Conservation (phyloP, 2,797 vertebrate genomes). For the Sebastes hopkinsi region DNA sequence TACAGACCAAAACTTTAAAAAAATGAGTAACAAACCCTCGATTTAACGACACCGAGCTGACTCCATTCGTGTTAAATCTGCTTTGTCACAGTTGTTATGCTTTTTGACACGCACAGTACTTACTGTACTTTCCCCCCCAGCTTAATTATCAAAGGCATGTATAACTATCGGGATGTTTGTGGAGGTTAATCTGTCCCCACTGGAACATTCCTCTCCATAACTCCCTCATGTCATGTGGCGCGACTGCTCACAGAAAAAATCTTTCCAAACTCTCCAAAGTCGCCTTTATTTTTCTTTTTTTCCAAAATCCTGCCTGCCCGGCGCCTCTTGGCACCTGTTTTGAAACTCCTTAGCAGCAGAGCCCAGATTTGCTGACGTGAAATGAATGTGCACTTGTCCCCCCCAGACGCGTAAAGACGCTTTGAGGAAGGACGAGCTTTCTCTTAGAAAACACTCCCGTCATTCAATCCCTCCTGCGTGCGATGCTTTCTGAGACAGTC, state of each 20-base stretch:
- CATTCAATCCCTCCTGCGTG: conserved; percentile 23
- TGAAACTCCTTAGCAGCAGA: neutral
- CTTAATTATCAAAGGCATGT: conserved; percentile 63
- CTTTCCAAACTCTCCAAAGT: conserved; percentile 41
- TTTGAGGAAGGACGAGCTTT: neutral
- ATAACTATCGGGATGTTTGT: conserved; percentile 65
- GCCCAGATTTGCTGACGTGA: conserved; percentile 13
- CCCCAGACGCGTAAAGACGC: neutral
- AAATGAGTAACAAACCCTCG: too few relatives aligned
- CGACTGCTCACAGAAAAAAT: conserved; percentile 49
- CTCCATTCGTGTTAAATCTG: conserved; percentile 7
- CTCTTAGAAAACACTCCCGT: conserved; percentile 20
- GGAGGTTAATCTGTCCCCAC: conserved; percentile 74
- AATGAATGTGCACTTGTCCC: conserved; percentile 5
- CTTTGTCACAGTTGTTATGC: conserved; percentile 24
- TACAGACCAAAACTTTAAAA: neutral
- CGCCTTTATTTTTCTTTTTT: conserved; percentile 39
- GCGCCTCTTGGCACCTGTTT: conserved; percentile 39
- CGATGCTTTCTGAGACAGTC: conserved; percentile 24
- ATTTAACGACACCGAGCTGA: neutral
- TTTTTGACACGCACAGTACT: conserved; percentile 26
- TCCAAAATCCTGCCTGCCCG: conserved; percentile 27
- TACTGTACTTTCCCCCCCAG: conserved; percentile 43
- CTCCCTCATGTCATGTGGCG: conserved; percentile 68
- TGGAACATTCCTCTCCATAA: conserved; percentile 78